phyloP scores from a whole-genome alignment of 2,113 vertebrate species.

The Nothobranchius kuhntae region DNA sequence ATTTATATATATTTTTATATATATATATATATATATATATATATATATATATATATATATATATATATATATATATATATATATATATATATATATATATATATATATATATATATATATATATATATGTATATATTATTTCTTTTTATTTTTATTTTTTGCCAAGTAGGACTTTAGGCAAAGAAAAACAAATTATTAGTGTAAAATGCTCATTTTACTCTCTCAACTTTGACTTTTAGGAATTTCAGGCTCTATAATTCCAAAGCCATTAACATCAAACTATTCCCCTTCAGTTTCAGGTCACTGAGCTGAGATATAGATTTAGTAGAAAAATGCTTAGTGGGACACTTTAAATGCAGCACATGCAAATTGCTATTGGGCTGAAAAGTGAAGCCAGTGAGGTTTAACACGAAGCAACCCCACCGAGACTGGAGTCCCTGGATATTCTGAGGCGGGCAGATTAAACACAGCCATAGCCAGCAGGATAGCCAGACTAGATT shows the following conservation, averaged over 20 bases:
- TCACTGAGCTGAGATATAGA: conserved; percentile 64
- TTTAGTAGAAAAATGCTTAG: conserved; percentile 59
- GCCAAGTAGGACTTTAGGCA: not conserved
- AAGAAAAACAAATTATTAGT: conserved; percentile 17
- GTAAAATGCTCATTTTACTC: conserved; percentile 31
- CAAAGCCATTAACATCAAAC: conserved; percentile 58
- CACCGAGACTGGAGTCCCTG: conserved; percentile 41
- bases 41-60: no score
- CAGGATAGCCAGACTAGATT: conserved; percentile 38
- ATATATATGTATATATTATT: no score
- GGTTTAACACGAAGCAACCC: conserved; percentile 46
- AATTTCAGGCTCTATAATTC: conserved; percentile 35
- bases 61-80: no score
- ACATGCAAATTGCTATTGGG: conserved; percentile 60
- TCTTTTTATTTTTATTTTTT: no score
- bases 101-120: no score
- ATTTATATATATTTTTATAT: no score
- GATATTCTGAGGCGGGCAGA: conserved; percentile 38
- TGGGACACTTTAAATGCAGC: conserved; percentile 60
- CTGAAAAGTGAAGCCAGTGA: conserved; percentile 38
- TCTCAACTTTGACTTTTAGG: conserved; percentile 26
- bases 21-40: no score
- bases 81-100: no score
- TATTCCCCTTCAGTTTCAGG: conserved; percentile 57
- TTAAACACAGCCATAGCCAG: conserved; percentile 34